Base-by-base conservation (phyloP, 1,140 invertebrate species). In the Temnothorax longispinosus region DNA sequence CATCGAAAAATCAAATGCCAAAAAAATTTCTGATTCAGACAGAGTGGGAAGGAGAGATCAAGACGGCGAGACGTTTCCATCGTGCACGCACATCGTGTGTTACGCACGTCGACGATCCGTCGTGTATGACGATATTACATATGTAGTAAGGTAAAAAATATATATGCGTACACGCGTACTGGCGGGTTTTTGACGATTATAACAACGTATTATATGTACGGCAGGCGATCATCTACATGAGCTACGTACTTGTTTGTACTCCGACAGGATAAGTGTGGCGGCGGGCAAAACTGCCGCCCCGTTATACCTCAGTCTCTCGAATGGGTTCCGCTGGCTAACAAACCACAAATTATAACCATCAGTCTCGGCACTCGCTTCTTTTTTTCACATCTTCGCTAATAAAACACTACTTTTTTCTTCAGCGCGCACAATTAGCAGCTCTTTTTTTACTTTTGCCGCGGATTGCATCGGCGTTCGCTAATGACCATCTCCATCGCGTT, bases 291-390 rank as follows among this genome's bases (percentile, higher is more conserved):
- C 94, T 94, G 94, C 95, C 95, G 93, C 94, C 93, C 93, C 93
- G 94, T 95, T 95, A 95, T 94, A 95, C 95, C 94, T 95, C 95
- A 96, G 96, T 97, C 96, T 97, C 96, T 96, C 96, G 96, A 96
- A 97, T 97, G 95, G 96, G 96, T 96, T 97, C 96, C 96, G 96
- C 96, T 96, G 96, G 96, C 96, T 97, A 96, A 96, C 95, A 96
- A 96, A 95, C 93, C 94, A 95, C 89, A 95, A 95, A 95, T 95
- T 85, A 95, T 93, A 84, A 95, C 93, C 91, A 95, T 95, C 93
- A 95, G 94, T 95, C 91, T 93, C 92, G 89, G 91, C 93, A 87
- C 74, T 88, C 84, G 87, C 81, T 82, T 69, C n/a, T 67, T 13
- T 15, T 44, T 87, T 87, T 56, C 65, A 86, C 69, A 91, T 78